Percentiles rank a stretch among this genome's conserved stretches.
phyloP scores from a whole-genome alignment of 2,797 vertebrate genomes.

The Cyprinella venusta region DNA sequence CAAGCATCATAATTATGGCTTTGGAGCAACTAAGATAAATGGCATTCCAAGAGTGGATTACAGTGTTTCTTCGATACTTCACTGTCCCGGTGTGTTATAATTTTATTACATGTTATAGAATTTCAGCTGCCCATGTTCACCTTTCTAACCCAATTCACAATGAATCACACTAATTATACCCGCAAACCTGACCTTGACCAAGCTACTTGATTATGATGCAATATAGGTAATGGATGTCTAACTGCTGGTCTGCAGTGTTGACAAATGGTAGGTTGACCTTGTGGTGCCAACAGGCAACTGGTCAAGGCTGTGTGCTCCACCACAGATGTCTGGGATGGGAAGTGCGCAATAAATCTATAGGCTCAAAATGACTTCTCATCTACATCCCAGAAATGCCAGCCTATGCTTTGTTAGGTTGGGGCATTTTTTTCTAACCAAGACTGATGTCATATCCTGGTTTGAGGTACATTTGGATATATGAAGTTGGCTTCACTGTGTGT shows the following conservation, averaged over 20 bases:
- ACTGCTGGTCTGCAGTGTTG: constrained; percentile 18
- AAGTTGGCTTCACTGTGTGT: constrained; percentile 26
- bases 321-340: constrained; percentile 59
- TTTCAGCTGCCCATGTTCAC: constrained; percentile 10
- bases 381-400: constrained; percentile 55
- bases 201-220: not conserved
- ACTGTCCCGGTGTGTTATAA: not conserved
- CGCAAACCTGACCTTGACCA: constrained; percentile 15
- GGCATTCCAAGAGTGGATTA: not conserved
- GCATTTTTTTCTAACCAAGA: constrained; percentile 46
- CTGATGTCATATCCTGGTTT: constrained; percentile 66
- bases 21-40: not conserved
- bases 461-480: constrained; percentile 48
- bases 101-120: not conserved
- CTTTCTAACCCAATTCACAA: not conserved
- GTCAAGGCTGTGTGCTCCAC: constrained; percentile 51
- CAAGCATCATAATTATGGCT: not conserved
- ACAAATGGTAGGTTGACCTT: constrained; percentile 51
- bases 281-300: constrained; percentile 52
- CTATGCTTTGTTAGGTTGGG: constrained; percentile 48
- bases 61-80: not conserved
- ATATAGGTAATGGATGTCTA: constrained; percentile 19
- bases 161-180: constrained; percentile 22
- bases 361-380: constrained; percentile 56
- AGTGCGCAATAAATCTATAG: constrained; percentile 59